Conservation (phyloP, 1,140 invertebrate species). For the Hyposmocoma kahamanoa region DNA sequence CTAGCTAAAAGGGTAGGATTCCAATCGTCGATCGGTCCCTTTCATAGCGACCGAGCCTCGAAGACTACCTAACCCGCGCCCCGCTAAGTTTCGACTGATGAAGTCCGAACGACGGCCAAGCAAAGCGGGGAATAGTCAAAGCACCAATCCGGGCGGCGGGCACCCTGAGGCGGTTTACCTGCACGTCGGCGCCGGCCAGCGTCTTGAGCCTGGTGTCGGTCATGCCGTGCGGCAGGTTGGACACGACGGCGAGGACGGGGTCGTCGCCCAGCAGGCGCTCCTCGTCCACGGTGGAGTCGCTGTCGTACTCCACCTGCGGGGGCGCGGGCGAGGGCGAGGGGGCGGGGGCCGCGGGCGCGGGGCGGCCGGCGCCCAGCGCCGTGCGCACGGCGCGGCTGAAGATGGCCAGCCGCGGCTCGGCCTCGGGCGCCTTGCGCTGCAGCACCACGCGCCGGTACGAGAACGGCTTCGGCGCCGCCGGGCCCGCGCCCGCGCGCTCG, state of each 20-base stretch:
- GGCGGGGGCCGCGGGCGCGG: too few relatives aligned
- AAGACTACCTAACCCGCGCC: too few relatives aligned
- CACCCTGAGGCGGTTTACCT: too few relatives aligned
- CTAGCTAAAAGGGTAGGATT: too few relatives aligned
- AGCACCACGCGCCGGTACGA: conserved; percentile 47
- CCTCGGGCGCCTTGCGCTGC: conserved; percentile 33
- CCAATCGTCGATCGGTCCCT: too few relatives aligned
- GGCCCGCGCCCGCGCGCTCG: too few relatives aligned
- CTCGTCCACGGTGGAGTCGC: conserved; percentile 27
- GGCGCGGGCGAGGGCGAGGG: conserved; percentile 1
- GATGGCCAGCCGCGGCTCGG: conserved; percentile 37
- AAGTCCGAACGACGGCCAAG: too few relatives aligned
- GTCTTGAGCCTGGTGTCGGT: conserved; percentile 51
- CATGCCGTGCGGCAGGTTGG: conserved; percentile 52
- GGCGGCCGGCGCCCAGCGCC: conserved; percentile 22
- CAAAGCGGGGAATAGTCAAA: too few relatives aligned
- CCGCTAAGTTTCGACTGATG: too few relatives aligned
- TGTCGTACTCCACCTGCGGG: conserved; percentile 33
- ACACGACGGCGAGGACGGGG: conserved; percentile 22
- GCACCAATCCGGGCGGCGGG: too few relatives aligned
- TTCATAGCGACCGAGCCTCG: too few relatives aligned
- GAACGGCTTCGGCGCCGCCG: conserved; percentile 23
- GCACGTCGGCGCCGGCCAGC: conserved; percentile 46
- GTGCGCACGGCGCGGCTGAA: conserved; percentile 50
- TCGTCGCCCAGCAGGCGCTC: conserved; percentile 11